A percentile compares a stretch with the other conserved stretches of the same genome.
Conservation (phyloP, 1,140 invertebrate species). For the Mizuhopecten yessoensis region DNA sequence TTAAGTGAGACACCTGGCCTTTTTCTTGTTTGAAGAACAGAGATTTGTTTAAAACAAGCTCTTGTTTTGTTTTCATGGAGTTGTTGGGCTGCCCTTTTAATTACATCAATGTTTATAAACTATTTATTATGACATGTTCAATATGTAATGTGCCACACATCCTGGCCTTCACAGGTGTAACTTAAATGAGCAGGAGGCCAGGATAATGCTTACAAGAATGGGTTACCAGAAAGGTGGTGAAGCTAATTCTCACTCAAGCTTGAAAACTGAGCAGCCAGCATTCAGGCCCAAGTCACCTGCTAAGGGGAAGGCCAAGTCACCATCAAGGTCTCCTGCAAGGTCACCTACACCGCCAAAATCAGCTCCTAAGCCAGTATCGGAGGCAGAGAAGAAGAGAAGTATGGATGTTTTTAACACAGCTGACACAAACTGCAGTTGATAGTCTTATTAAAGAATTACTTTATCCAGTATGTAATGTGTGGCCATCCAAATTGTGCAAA, state of each 20-base stretch:
- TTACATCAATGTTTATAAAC: no score
- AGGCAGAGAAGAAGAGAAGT: conserved; percentile 1
- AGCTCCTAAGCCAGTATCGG: neutral
- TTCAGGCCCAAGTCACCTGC: neutral
- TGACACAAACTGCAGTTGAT: no score
- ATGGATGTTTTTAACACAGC: neutral
- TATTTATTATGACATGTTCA: no score
- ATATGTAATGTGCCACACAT: no score
- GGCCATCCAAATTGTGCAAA: no score
- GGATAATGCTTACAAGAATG: neutral
- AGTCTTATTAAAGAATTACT: no score
- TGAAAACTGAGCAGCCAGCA: neutral
- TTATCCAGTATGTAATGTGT: no score
- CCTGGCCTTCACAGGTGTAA: neutral
- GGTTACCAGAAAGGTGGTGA: neutral
- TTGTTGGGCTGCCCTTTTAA: no score
- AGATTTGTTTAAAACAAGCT: no score
- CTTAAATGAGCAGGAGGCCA: neutral
- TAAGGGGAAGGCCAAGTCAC: neutral
- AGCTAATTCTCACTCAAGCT: neutral
- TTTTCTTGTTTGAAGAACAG: no score
- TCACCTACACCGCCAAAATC: neutral
- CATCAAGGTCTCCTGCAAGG: neutral
- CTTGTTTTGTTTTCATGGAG: no score
- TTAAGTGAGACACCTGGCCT: no score